Percentiles rank a stretch among this genome's conserved stretches.
These are phyloP conservation scores for Panorpa germanica DNA, from an alignment of 2,888 invertebrate genomes.

Conservation along the genomic window DNA sequence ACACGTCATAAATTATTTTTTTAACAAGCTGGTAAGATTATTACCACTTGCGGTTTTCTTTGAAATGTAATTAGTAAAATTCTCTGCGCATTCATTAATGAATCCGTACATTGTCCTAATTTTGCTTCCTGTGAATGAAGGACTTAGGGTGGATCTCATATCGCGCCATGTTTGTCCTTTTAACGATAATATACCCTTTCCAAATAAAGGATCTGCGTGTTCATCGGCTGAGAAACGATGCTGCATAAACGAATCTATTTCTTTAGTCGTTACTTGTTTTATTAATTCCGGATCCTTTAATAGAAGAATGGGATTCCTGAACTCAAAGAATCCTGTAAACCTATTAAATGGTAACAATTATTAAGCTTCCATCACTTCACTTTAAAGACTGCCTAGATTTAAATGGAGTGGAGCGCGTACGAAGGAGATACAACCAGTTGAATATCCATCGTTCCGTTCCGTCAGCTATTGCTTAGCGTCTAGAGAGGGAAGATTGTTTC, in stretches of 20 bases:
- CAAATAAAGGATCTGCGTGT: slow-evolving; percentile 6
- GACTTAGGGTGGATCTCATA: slow-evolving; percentile 6
- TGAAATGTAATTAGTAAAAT: neutral
- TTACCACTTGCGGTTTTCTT: too few relatives aligned
- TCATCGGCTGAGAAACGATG: slow-evolving; percentile 3
- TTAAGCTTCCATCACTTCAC: too few relatives aligned
- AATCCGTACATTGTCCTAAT: slow-evolving; percentile 7
- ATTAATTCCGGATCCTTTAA: slow-evolving; percentile 4
- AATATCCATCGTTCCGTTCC: too few relatives aligned
- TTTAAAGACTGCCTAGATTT: too few relatives aligned
- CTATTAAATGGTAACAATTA: slow-evolving; percentile 4
- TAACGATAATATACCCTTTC: slow-evolving; percentile 5
- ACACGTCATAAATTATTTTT: too few relatives aligned
- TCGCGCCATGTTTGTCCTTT: slow-evolving; percentile 8
- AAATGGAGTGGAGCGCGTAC: too few relatives aligned
- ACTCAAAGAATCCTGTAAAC: slow-evolving; percentile 6
- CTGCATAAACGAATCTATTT: slow-evolving; percentile 6
- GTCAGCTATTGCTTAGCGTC: too few relatives aligned
- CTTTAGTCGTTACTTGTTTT: slow-evolving; percentile 4
- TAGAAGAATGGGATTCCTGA: slow-evolving; percentile 3
- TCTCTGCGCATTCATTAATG: slow-evolving; percentile 2
- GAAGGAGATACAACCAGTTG: too few relatives aligned
- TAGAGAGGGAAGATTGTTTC: too few relatives aligned
- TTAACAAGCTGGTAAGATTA: too few relatives aligned
- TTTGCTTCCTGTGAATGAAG: slow-evolving; percentile 7